Percentiles rank a stretch among this genome's conserved stretches.
These are phyloP conservation scores for Baccha elongata DNA, from an alignment of 2,888 invertebrate genomes.

Conservation along the genomic window DNA sequence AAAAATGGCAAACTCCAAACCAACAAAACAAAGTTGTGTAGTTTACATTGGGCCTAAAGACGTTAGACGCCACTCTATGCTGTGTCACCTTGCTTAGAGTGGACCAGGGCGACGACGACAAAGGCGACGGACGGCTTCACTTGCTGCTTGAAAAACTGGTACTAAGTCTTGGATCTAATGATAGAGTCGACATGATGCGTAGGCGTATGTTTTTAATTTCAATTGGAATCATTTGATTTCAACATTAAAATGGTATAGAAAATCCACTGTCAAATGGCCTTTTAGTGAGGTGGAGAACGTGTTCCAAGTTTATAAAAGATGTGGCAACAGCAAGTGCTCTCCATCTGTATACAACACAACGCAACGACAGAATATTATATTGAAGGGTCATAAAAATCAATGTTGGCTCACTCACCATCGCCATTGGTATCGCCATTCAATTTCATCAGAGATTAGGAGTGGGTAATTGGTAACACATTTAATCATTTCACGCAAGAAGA, in stretches of 20 bases:
- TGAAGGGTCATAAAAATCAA: constrained; percentile 66
- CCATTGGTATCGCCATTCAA: constrained; percentile 13
- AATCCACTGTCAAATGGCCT: constrained; percentile 30
- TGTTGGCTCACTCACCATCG: constrained; percentile 43
- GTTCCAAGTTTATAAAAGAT: constrained; percentile 41
- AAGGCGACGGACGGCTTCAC: too few relatives aligned
- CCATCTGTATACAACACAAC: background rate
- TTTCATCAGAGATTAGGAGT: constrained; percentile 62
- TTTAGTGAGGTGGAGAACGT: constrained; percentile 28
- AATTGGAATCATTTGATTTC: constrained; percentile 59
- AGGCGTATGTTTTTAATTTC: constrained; percentile 70
- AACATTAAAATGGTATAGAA: constrained; percentile 49
- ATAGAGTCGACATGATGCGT: constrained; percentile 55
- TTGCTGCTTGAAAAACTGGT: constrained; percentile 60
- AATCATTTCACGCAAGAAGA: constrained; percentile 65
- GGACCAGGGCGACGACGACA: constrained; percentile 40
- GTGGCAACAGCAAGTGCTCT: constrained; percentile 61
- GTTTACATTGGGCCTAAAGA: constrained; percentile 42
- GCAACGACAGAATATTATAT: too few relatives aligned
- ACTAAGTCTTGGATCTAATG: constrained; percentile 55
- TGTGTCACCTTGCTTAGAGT: constrained; percentile 54
- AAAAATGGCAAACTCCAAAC: constrained; percentile 30
- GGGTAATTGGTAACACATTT: constrained; percentile 69
- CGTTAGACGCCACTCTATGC: constrained; percentile 17
- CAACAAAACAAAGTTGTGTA: constrained; percentile 35